Base-by-base conservation (phyloP, 2,888 invertebrate genomes). In the Ligdia adustata region DNA sequence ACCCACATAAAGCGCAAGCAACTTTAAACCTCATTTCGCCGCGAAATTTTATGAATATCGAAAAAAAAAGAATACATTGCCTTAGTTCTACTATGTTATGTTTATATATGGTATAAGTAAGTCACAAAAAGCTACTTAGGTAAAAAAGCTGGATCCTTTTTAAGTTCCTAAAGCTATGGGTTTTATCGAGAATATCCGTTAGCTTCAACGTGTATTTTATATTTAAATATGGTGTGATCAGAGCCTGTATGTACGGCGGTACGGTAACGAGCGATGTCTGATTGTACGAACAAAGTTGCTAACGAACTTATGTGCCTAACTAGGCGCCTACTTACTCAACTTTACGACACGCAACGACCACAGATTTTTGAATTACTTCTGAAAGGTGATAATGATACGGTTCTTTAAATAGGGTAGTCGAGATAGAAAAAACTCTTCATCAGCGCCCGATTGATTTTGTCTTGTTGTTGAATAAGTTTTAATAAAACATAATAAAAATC, bases 261-360 rank as follows among this genome's bases (percentile, higher is more conserved):
- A 47, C 53, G 38, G 52, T 55, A 51, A 57, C 55, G 52, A 55
- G 55, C 52, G 37, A 55, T 60, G 55, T 38, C 55, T 57, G 57
- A 60, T 60, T 60, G 60, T 60, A 55, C 52, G 57, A 42, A 57
- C 60, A 60, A 60, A 60, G 60, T 60, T 60, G 47, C 55, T 60
- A 60, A 60, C 57, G 57, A 60, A 60, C 60, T 52, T 52, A 57
- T 55, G 55, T 60, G 46, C 34, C 55, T 55, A 53, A 57, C 59
- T 57, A 57, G 60, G 55, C 45, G 53, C 51, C 53, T 59, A 55
- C 59, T 57, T 60, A 41, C 52, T 37, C 43, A 53, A 56, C 46
- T 57, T 55, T 49, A 44, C 49, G 53, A 52, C 60, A 60, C 57
- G 60, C 60, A 60, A 52, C 33, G 46, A 53, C 47, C 37, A 48